Base-by-base conservation (phyloP, 2,797 vertebrate species). In the Lithobates pipiens region DNA sequence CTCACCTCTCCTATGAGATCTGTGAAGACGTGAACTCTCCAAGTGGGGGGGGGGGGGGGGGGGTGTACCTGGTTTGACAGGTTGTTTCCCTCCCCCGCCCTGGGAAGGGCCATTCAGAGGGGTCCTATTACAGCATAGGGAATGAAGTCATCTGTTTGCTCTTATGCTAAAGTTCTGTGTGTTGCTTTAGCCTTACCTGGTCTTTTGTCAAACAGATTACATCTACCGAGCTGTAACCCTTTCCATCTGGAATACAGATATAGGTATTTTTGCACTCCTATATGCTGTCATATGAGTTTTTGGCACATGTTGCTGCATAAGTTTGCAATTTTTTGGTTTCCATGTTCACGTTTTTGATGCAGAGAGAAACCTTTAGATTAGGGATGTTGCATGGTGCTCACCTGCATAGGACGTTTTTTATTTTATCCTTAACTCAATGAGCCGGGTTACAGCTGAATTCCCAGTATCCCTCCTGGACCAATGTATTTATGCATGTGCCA, bases 21-120 rank as follows among this genome's bases (percentile, higher is more conserved):
- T 27, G 78, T 71, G 21, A 42, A 80, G 46, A 77, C 15, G 46
- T 76, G 72, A 61, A 27, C 71, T 63, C n/a, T 27, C 11, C 11
- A 32, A 36, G 65, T 42, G 32, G 44, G 75, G 39, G 54, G 57
- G n/a, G 32, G 44, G 76, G 39, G 54, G 57, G 32, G 44, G 76
- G 39, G 54, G 57, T 65, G 36, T 82, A 86, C 85, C 85, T 86
- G 84, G 84, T 86, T 39, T 81, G 84, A 86, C 84, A 81, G 74
- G 84, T 81, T 85, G 84, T 76, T 25, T 61, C 72, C 73, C 73
- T 46, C 76, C 78, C 72, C 50, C 78, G 54, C 72, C 70, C 84
- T 71, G 67, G 65, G 65, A 23, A 76, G 78, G 85, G 67, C 68
- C 61, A 7, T 67, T 71, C 85, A 72, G 36, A 71, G 72, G 85